Percentiles rank a stretch among this genome's conserved stretches.
Evolutionary conservation across 2,113 vertebrate species (phyloP).

Genomic region (Brachypteracias leptosomus): DNA sequence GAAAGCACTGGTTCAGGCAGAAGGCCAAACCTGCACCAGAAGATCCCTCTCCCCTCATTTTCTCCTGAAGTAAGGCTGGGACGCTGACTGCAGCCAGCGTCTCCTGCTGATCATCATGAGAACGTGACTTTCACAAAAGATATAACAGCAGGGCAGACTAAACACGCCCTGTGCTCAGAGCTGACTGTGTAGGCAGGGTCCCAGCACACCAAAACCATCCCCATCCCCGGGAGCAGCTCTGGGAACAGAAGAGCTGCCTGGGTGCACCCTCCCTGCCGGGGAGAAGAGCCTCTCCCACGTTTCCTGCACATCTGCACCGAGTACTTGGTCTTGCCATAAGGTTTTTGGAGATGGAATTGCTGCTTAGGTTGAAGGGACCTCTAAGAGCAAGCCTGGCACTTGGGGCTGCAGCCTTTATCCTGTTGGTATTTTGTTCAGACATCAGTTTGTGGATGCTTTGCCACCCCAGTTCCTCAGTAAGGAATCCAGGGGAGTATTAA

Average conservation of each 20-base stretch:
- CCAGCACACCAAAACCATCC: neutral
- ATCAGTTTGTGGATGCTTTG: neutral
- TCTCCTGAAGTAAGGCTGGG: neutral
- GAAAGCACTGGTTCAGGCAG: neutral
- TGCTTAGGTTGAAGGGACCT: neutral
- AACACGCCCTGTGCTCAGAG: neutral
- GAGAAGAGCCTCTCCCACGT: neutral
- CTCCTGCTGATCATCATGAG: neutral
- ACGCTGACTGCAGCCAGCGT: neutral
- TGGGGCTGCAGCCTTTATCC: neutral
- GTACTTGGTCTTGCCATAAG: neutral
- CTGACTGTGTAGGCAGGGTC: neutral
- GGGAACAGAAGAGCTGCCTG: neutral
- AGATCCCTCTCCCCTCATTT: neutral
- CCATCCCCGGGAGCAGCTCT: neutral
- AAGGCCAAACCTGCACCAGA: neutral
- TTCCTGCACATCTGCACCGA: accelerated
- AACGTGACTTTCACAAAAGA: neutral
- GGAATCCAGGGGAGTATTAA: neutral
- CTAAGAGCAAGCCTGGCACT: neutral
- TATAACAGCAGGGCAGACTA: accelerated
- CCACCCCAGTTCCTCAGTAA: neutral
- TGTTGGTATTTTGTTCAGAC: neutral
- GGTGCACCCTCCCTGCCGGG: neutral
- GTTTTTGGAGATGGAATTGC: neutral